These are phyloP conservation scores for Triplophysa siluroides DNA, from an alignment of 2,113 vertebrate species.

Conservation along the genomic window DNA sequence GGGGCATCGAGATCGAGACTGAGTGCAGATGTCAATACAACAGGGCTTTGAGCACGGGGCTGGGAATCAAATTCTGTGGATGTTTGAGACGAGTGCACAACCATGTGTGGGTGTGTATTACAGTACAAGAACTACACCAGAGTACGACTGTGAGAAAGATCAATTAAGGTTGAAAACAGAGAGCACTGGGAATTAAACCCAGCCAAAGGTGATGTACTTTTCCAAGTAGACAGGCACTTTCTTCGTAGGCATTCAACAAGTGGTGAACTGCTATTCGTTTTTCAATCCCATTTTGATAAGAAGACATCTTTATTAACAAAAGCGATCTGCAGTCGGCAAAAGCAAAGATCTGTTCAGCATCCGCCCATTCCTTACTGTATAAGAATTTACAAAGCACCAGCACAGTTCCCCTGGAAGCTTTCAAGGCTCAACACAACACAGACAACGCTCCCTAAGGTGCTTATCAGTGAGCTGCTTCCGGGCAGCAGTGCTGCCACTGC, in stretches of 20 bases:
- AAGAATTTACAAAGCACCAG: neutral
- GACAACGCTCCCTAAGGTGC: neutral
- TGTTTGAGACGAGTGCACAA: neutral
- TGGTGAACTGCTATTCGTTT: too few relatives aligned
- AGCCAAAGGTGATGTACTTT: constrained; percentile 1
- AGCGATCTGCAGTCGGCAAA: neutral
- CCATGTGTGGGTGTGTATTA: neutral
- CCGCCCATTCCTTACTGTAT: neutral
- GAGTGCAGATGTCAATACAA: constrained; percentile 39
- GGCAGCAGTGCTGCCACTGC: neutral
- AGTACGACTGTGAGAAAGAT: neutral
- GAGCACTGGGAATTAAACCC: neutral
- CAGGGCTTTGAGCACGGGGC: neutral
- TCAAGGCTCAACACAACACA: constrained; percentile 7
- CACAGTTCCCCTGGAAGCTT: neutral
- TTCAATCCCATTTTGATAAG: neutral
- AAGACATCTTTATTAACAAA: neutral
- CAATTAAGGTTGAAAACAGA: neutral
- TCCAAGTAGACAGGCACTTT: neutral
- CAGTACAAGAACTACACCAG: constrained; percentile 2
- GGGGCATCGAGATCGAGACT: constrained; percentile 39
- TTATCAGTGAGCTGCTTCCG: constrained; percentile 25
- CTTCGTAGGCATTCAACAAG: neutral
- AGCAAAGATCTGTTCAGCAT: neutral
- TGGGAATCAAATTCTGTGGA: neutral